A percentile compares a stretch with the other conserved stretches of the same genome.
Conservation (phyloP, 2,888 invertebrate species). For the Ecliptopera silaceata region DNA sequence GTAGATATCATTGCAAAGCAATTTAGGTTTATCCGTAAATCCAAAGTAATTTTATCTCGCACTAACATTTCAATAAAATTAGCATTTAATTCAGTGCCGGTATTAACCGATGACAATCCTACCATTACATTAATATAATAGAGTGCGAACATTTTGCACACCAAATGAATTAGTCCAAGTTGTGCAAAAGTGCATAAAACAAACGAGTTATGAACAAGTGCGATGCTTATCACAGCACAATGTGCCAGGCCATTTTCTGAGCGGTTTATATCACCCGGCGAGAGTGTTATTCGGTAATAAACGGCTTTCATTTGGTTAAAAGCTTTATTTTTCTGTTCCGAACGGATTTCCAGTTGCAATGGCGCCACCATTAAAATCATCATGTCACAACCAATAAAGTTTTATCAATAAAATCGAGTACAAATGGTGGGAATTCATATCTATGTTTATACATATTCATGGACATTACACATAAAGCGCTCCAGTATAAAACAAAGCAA, state of each 20-base stretch:
- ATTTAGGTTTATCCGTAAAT: slow-evolving; percentile 8
- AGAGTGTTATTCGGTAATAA: slow-evolving; percentile 75
- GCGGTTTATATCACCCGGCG: slow-evolving; percentile 69
- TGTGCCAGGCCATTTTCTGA: slow-evolving; percentile 72
- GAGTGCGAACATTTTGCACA: slow-evolving; percentile 46
- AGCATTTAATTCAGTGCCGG: slow-evolving; percentile 23
- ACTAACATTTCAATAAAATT: slow-evolving; percentile 29
- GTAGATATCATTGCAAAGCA: slow-evolving; percentile 5
- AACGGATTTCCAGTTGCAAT: slow-evolving; percentile 63
- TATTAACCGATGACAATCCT: slow-evolving; percentile 38
- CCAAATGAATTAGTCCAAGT: slow-evolving; percentile 55
- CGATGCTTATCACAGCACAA: slow-evolving; percentile 61
- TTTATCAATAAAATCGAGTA: slow-evolving; percentile 55
- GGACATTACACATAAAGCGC: too few relatives aligned
- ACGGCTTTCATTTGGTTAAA: slow-evolving; percentile 79
- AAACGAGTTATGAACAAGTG: slow-evolving; percentile 52
- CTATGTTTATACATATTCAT: too few relatives aligned
- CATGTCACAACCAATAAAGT: slow-evolving; percentile 57
- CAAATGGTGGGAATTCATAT: slow-evolving; percentile 50
- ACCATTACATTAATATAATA: slow-evolving; percentile 51
- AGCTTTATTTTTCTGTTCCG: slow-evolving; percentile 71
- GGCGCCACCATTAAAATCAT: slow-evolving; percentile 70
- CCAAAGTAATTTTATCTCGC: slow-evolving; percentile 9
- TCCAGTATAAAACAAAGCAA: too few relatives aligned
- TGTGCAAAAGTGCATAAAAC: slow-evolving; percentile 61